phyloP scores from a whole-genome alignment of 2,797 vertebrate genomes.

The Holocentrus rufus region DNA sequence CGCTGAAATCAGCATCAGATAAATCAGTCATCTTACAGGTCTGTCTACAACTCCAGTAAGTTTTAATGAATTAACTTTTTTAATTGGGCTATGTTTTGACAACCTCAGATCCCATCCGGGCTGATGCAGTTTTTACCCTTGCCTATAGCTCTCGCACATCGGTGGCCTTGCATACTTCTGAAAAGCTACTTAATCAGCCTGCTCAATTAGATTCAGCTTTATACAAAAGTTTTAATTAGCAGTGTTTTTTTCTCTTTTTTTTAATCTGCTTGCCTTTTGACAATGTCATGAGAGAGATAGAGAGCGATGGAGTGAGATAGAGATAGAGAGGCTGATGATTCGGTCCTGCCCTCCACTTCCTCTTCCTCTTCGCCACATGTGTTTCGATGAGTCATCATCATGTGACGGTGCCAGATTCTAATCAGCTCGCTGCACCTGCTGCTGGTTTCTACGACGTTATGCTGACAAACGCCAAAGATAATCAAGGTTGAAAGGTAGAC shows the following conservation, averaged over 20 bases:
- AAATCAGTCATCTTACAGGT: slow-evolving; percentile 69
- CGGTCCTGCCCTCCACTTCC: slow-evolving; percentile 62
- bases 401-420: slow-evolving; percentile 72
- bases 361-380: slow-evolving; percentile 57
- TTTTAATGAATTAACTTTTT: slow-evolving; percentile 79
- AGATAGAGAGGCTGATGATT: slow-evolving; percentile 57
- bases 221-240: slow-evolving; percentile 77
- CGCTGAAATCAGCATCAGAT: slow-evolving; percentile 70
- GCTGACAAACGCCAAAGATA: slow-evolving; percentile 70
- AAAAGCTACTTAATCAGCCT: slow-evolving; percentile 67
- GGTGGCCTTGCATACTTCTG: slow-evolving; percentile 51
- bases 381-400: slow-evolving; percentile 72
- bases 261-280: slow-evolving; percentile 71
- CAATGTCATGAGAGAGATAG: slow-evolving; percentile 69
- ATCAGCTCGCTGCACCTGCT: slow-evolving; percentile 71
- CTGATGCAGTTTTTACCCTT: slow-evolving; percentile 48
- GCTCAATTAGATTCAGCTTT: slow-evolving; percentile 66
- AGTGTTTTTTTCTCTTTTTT: slow-evolving; percentile 43
- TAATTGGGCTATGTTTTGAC: slow-evolving; percentile 73
- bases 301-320: background rate
- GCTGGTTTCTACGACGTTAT: slow-evolving; percentile 47
- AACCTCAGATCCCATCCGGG: slow-evolving; percentile 57
- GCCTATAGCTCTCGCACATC: slow-evolving; percentile 44
- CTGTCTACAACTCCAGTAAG: slow-evolving; percentile 60
- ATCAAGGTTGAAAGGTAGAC: slow-evolving; percentile 67